A percentile compares a stretch with the other conserved stretches of the same genome.
These are phyloP conservation scores for Myiotriccus ornatus DNA, from an alignment of 2,797 vertebrate species.

Conservation along the genomic window DNA sequence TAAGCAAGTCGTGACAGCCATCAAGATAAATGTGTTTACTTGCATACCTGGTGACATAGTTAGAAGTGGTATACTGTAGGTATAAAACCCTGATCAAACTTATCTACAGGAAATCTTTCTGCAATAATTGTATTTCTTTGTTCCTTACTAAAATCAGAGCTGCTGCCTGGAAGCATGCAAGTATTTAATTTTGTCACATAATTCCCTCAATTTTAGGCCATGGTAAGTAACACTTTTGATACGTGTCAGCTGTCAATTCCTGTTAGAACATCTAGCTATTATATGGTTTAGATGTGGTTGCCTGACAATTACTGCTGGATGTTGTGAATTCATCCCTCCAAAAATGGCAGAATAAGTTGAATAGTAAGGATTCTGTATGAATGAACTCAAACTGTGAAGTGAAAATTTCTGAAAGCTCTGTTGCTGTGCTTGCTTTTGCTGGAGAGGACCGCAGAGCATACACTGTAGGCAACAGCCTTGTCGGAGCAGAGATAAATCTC, in stretches of 20 bases:
- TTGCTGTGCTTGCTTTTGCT: background rate
- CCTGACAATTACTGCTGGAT: background rate
- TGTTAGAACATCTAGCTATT: background rate
- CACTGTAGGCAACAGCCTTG: background rate
- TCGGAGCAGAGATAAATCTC: background rate
- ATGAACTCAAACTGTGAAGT: background rate
- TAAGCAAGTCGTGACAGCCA: background rate
- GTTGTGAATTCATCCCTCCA: background rate
- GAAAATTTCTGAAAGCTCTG: background rate
- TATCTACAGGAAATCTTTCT: background rate
- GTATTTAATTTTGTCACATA: constrained; percentile 31
- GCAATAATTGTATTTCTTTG: background rate
- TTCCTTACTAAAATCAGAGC: background rate
- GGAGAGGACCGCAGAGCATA: background rate
- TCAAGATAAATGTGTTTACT: background rate
- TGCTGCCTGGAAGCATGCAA: background rate
- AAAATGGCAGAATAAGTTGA: constrained; percentile 26
- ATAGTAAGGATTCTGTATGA: background rate
- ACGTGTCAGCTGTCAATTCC: constrained; percentile 19
- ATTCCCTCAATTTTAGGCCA: constrained; percentile 40
- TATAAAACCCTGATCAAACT: background rate
- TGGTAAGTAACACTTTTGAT: background rate
- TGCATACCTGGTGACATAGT: background rate
- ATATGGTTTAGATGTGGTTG: background rate
- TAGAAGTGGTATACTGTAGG: background rate